Evolutionary conservation across 2,113 vertebrate species (phyloP), one percentile per base, ranked within the genome.

Genomic region (Vidua macroura): DNA sequence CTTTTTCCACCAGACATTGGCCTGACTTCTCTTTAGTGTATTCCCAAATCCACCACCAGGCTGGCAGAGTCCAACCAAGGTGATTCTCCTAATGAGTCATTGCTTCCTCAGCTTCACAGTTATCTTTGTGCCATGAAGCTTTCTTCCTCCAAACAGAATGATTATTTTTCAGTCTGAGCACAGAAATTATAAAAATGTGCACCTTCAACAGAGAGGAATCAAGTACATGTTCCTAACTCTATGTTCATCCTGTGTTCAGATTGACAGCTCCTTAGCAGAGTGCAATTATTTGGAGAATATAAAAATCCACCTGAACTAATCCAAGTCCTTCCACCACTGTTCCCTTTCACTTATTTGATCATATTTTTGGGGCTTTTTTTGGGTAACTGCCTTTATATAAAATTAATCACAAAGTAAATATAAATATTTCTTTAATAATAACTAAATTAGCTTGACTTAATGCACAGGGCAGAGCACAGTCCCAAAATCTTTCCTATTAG

Each of bases 241-340:
- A 3, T 31, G 3, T 5, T 46, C 23, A 51, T n/a, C 56, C 23
- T 33, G 0, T 28, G 12, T 31, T 67, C 25, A 25, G 15, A 64
- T 0, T 33, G 8, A 43, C 5, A 52, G 21, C 11, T 33, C 37
- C 30, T 73, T 7, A 51, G 5, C 51, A 85, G 25, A 82, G 8
- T 31, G 41, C 13, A 52, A 13, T 30, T 66, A 58, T 35, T 62
- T 66, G 19, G 21, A 53, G 7, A 28, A 8, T 2, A 27, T 10
- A 44, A 78, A 82, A 93, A 39, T 35, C 23, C 30, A 56, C 4
- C n/a, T 49, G 15, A 79, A 44, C 9, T 33, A 33, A 58, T 7
- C 5, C 15, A 66, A 70, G 15, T 49, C 20, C 18, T 49, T 52
- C 27, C 6, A 67, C 7, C 4, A 4, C 11, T 43, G 8, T 10